Conservation (phyloP, 2,113 vertebrate species). For the Sitta europaea region DNA sequence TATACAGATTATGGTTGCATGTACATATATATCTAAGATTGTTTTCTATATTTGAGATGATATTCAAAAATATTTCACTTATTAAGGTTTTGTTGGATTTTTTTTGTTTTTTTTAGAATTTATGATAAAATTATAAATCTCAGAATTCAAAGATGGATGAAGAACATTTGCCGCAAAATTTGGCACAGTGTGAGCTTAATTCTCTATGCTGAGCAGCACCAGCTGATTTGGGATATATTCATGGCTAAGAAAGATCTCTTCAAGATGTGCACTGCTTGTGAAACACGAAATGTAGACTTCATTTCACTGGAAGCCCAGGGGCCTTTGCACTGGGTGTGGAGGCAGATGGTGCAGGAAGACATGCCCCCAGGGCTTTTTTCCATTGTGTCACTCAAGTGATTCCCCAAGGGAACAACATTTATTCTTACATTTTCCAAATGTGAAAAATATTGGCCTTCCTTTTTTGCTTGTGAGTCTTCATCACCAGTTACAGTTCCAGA, state of each 20-base stretch:
- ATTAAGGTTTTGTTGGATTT: background rate
- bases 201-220: background rate
- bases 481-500: background rate
- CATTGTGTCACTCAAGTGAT: slow-evolving; percentile 20
- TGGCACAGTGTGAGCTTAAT: background rate
- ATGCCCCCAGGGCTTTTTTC: background rate
- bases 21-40: background rate
- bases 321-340: background rate
- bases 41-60: background rate
- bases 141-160: background rate
- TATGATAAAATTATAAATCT: background rate
- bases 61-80: background rate
- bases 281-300: background rate
- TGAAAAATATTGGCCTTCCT: background rate
- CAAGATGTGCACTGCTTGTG: background rate
- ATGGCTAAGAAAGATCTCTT: background rate
- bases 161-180: background rate
- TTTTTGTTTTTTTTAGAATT: background rate
- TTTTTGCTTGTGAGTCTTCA: background rate
- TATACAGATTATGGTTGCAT: background rate
- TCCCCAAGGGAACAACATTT: background rate
- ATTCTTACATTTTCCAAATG: background rate
- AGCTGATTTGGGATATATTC: background rate
- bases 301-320: background rate
- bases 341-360: background rate